Conservation (phyloP, 2,888 invertebrate species). For the Synanthedon andrenaeformis region DNA sequence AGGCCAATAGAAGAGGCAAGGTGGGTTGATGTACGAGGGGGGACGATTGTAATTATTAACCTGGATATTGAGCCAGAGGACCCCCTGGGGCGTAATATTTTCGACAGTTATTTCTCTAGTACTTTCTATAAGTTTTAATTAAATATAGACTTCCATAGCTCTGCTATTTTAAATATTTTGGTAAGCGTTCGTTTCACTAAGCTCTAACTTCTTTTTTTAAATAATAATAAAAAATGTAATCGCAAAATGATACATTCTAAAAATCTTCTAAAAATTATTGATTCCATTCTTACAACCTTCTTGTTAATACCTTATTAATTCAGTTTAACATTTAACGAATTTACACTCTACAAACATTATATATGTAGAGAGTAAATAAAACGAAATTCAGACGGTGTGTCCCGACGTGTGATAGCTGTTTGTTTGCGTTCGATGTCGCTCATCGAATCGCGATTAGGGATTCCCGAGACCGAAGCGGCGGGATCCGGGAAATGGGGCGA, state of each 20-base stretch:
- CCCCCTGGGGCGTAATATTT: not conserved
- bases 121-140: no score
- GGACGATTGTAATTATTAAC: conserved; percentile 1
- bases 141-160: no score
- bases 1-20: conserved; percentile 14
- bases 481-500: conserved; percentile 47
- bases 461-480: conserved; percentile 31
- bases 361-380: not conserved
- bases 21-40: conserved; percentile 1
- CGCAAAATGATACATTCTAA: no score
- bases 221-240: no score
- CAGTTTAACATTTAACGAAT: not conserved
- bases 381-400: not conserved
- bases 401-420: conserved; percentile 27
- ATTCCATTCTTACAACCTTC: no score
- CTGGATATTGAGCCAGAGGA: not conserved
- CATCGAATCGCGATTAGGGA: conserved; percentile 43
- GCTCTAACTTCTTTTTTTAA: no score
- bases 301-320: no score
- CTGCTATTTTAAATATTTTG: no score
- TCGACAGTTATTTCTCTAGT: not conserved
- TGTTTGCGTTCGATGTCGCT: conserved; percentile 39
- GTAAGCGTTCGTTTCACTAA: no score
- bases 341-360: not conserved
- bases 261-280: no score